Percentiles rank a stretch among this genome's conserved stretches.
Evolutionary conservation across 2,888 invertebrate species (phyloP).

Genomic region (Drosophila affinis): DNA sequence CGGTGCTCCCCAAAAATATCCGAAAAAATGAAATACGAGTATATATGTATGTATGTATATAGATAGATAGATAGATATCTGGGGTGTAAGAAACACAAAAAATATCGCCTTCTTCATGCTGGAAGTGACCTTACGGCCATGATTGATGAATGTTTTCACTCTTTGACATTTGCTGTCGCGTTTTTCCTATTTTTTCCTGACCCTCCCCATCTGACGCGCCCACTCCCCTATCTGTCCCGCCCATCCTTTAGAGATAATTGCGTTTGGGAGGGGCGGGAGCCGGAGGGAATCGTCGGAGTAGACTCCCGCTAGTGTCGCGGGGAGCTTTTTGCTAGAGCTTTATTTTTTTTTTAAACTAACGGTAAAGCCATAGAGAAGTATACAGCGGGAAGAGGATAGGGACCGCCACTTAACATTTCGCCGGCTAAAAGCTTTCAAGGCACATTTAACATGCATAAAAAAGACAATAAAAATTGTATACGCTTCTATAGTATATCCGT

Average conservation of each 20-base stretch:
- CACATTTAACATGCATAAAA: conserved; percentile 36
- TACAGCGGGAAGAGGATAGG: neutral
- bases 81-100: conserved; percentile 7
- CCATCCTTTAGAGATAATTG: conserved; percentile 40
- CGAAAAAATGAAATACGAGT: conserved; percentile 6
- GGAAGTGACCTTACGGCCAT: conserved; percentile 66
- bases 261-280: conserved; percentile 27
- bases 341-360: conserved; percentile 15
- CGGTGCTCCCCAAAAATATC: conserved; percentile 27
- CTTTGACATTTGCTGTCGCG: conserved; percentile 72
- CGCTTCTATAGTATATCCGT: conserved; percentile 9
- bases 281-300: conserved; percentile 2
- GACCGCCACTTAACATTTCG: neutral
- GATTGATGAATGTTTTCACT: conserved; percentile 77
- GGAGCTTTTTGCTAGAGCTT: neutral
- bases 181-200: conserved; percentile 49
- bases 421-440: conserved; percentile 30
- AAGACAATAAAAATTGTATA: conserved; percentile 17
- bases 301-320: neutral
- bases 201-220: too few relatives aligned
- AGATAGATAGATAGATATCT: conserved; percentile 11
- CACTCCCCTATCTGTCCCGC: conserved; percentile 1
- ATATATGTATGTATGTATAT: neutral
- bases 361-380: neutral
- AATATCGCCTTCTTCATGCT: conserved; percentile 41